Evolutionary conservation across 1,140 invertebrate genomes (phyloP).

Genomic region (Tenebrio molitor): DNA sequence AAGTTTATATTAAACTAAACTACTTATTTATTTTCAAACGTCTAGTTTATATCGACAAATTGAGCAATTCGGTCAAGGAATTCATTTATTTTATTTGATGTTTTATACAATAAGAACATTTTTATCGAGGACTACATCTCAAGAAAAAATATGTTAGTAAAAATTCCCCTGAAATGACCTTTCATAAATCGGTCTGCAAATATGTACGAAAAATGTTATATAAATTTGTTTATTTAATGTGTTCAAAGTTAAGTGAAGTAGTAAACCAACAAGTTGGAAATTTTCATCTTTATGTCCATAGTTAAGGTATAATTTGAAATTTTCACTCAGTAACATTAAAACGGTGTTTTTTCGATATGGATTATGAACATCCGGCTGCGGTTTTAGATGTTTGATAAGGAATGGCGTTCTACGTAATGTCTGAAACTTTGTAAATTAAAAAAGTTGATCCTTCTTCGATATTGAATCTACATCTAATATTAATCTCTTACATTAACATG

Average conservation of each 20-base stretch:
- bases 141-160: slow-evolving; percentile 18
- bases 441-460: slow-evolving; percentile 15
- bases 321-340: neutral
- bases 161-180: too few species aligned
- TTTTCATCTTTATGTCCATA: too few species aligned
- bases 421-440: slow-evolving; percentile 16
- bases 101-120: slow-evolving; percentile 30
- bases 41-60: slow-evolving; percentile 38
- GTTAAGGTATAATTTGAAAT: too few species aligned
- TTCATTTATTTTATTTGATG: slow-evolving; percentile 20
- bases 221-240: too few species aligned
- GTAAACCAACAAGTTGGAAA: too few species aligned
- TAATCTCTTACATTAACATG: slow-evolving; percentile 6
- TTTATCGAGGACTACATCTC: slow-evolving; percentile 18
- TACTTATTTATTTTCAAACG: too few species aligned
- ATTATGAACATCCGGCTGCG: slow-evolving; percentile 12
- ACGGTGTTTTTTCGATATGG: neutral
- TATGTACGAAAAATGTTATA: too few species aligned
- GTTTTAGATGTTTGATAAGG: slow-evolving; percentile 13
- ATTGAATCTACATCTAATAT: slow-evolving; percentile 14
- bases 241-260: too few species aligned
- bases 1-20: too few species aligned
- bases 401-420: neutral
- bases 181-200: too few species aligned
- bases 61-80: slow-evolving; percentile 10